Evolutionary conservation across 1,140 invertebrate genomes (phyloP), one percentile per base, ranked within the genome.

Genomic region (Aphidius ervi): DNA sequence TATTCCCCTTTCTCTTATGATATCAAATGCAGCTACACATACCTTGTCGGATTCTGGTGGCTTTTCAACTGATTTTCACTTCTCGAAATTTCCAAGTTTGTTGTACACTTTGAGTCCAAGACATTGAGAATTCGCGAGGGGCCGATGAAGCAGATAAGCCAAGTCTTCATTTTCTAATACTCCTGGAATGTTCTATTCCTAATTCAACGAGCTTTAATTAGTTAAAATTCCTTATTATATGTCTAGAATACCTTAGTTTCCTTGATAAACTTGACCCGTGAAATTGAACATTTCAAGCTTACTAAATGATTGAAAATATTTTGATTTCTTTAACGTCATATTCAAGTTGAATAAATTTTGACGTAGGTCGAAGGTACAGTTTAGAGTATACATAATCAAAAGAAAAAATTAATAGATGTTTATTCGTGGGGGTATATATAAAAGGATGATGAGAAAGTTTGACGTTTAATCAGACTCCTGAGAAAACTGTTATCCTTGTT

Each of bases 381-480:
- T 42, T 47, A 7, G 1, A 31, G 23, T 31, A 16, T 16, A 31
- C 23, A 31, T 31, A 31, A 31, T 31, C 48, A 43, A 10, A 7
- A 6, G 56, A 63, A 61, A 63, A 65, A 70, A 71, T 71, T 68
- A 68, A 65, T 67, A 62, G 61, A 67, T 61, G 57, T 31, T 49
- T 50, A 31, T 57, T 49, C 52, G 59, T 46, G 61, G 23, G 4
- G 23, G 23, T 31, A 31, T 31, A 31, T 31, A 31, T 31, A 31
- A 31, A 31, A 31, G 23, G 23, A 31, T 31, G 23, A 31, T 31
- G 23, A 31, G 23, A 31, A 31, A 31, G 23, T 31, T 31, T 50
- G 47, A 62, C 62, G 66, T 71, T 73, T 73, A 70, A 73, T 72
- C 71, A 72, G 70, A 60, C 67, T 45, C 59, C 41, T 10, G 46